A percentile compares a stretch with the other conserved stretches of the same genome.
These are phyloP conservation scores for Urosaurus nigricauda DNA, from an alignment of 2,797 vertebrate species.

Conservation along the genomic window DNA sequence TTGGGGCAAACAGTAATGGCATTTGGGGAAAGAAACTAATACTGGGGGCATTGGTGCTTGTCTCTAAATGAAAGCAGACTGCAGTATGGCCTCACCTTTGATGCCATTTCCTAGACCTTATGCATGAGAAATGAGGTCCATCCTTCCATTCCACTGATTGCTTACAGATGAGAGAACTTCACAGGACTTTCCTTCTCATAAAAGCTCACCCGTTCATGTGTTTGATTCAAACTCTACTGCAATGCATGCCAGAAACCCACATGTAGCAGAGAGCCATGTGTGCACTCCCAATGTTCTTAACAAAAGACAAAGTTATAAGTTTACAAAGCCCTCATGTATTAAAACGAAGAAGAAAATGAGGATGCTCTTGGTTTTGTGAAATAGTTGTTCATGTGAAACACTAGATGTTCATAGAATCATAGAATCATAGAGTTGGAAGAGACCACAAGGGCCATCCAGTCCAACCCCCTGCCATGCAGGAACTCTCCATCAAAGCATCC, in stretches of 20 bases:
- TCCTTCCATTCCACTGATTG: not conserved
- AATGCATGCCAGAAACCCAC: not conserved
- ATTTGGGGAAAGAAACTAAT: not conserved
- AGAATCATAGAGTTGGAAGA: too few species aligned
- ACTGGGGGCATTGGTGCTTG: not conserved
- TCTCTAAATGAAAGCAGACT: not conserved
- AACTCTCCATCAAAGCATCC: too few species aligned
- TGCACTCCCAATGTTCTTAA: not conserved
- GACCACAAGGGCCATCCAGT: too few species aligned
- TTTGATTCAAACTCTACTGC: not conserved
- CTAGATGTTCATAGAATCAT: too few species aligned
- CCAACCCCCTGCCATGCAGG: too few species aligned
- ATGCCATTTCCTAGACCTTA: not conserved
- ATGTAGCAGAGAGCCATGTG: not conserved
- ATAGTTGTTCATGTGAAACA: not conserved
- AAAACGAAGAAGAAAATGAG: not conserved
- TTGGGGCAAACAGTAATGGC: not conserved
- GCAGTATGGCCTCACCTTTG: slow-evolving; percentile 2
- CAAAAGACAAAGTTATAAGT: not conserved
- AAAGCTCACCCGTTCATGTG: not conserved
- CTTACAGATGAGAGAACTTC: not conserved
- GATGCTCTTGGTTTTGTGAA: slow-evolving; percentile 3
- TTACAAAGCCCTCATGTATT: not conserved
- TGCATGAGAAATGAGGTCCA: not conserved
- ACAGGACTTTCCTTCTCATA: not conserved